Percentiles rank a stretch among this genome's conserved stretches.
Evolutionary conservation across 2,113 vertebrate genomes (phyloP).

Genomic region (Takifugu flavidus): DNA sequence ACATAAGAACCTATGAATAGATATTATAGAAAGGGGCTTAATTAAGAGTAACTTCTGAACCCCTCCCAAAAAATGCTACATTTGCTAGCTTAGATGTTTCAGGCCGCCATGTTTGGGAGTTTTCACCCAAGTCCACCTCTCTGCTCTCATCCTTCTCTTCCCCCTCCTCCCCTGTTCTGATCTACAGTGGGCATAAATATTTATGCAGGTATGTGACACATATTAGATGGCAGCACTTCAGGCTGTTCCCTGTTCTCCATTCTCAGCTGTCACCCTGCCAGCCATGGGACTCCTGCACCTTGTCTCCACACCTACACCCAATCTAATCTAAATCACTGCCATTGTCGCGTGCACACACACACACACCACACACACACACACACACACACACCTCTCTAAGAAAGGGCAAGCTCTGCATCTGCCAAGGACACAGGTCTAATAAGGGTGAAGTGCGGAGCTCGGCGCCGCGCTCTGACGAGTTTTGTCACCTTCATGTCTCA

Average conservation of each 20-base stretch:
- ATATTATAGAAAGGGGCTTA: no score
- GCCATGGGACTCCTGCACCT: slow-evolving; percentile 74
- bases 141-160: slow-evolving; percentile 32
- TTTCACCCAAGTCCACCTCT: slow-evolving; percentile 47
- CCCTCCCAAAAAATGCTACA: not conserved
- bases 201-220: slow-evolving; percentile 77
- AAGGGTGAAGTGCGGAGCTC: slow-evolving; percentile 69
- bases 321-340: slow-evolving; percentile 77
- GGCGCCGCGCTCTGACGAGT: slow-evolving; percentile 58
- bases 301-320: slow-evolving; percentile 74
- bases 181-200: slow-evolving; percentile 75
- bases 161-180: slow-evolving; percentile 35
- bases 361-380: slow-evolving; percentile 34
- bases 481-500: slow-evolving; percentile 46
- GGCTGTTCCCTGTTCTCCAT: slow-evolving; percentile 73
- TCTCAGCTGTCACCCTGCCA: slow-evolving; percentile 76
- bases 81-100: slow-evolving; percentile 28
- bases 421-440: slow-evolving; percentile 78
- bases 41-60: slow-evolving; percentile 5
- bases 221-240: slow-evolving; percentile 78
- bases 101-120: slow-evolving; percentile 63
- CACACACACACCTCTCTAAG: slow-evolving; percentile 62
- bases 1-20: no score
- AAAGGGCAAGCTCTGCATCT: slow-evolving; percentile 77
- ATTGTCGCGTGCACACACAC: slow-evolving; percentile 64